These are phyloP conservation scores for Erythrocebus patas DNA, from an alignment of 2,113 vertebrate species.

Conservation along the genomic window DNA sequence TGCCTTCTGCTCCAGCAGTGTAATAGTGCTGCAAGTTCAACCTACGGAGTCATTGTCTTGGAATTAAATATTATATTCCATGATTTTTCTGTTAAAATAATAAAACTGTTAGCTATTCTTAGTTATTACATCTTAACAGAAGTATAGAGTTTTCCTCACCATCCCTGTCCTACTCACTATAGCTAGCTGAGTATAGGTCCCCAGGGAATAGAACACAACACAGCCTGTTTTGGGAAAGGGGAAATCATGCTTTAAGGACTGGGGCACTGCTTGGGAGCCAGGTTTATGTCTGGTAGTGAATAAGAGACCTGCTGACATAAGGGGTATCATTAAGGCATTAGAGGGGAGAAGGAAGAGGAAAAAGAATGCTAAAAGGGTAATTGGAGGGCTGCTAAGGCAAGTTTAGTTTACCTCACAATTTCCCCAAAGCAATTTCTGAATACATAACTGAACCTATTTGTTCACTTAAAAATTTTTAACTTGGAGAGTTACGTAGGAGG, in stretches of 20 bases:
- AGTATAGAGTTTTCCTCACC: neutral
- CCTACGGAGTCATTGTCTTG: neutral
- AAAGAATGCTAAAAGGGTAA: neutral
- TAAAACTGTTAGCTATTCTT: neutral
- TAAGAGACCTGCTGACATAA: neutral
- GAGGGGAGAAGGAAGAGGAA: neutral
- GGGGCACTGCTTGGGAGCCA: neutral
- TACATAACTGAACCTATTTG: neutral
- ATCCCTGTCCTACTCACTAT: neutral
- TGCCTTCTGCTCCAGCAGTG: neutral
- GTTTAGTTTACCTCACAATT: neutral
- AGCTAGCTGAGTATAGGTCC: neutral
- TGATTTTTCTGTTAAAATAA: conserved; percentile 8
- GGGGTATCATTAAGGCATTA: neutral
- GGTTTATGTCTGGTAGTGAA: neutral
- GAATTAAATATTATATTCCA: neutral
- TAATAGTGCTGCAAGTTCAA: neutral
- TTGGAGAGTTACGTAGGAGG: neutral
- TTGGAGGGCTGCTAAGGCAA: neutral
- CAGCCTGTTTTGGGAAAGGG: neutral
- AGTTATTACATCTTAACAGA: neutral
- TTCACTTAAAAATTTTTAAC: neutral
- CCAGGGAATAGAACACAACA: neutral
- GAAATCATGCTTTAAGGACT: neutral
- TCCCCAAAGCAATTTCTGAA: neutral